Percentiles rank a stretch among this genome's conserved stretches.
Conservation (phyloP, 2,113 vertebrate species). For the Chaetodon auriga region DNA sequence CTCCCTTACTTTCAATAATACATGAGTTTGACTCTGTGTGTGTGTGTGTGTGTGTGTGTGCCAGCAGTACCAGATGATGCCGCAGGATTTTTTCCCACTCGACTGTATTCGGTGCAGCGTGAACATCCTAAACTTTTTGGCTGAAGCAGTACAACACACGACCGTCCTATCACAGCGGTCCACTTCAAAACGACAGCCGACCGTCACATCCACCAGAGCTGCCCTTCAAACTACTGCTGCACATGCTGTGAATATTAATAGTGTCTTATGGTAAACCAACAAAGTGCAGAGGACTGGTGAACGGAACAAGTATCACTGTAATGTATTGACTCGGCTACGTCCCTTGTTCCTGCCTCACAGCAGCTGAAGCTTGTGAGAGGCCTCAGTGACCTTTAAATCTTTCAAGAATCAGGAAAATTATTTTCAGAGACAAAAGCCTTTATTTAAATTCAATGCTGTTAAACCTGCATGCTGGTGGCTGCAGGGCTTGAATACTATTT, state of each 20-base stretch:
- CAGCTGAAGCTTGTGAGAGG: background rate
- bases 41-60: constrained; percentile 5
- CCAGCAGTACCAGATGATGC: constrained; percentile 33
- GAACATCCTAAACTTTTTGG: constrained; percentile 5
- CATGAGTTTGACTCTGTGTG: constrained; percentile 17
- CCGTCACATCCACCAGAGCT: background rate
- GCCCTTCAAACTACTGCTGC: background rate
- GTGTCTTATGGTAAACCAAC: background rate
- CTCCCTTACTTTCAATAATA: constrained; percentile 32
- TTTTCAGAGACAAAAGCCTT: background rate
- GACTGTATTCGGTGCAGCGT: background rate
- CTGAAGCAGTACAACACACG: background rate
- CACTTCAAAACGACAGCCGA: background rate
- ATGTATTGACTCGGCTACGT: too few species aligned
- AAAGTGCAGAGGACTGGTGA: background rate
- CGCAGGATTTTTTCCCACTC: constrained; percentile 4
- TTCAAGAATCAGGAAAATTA: background rate
- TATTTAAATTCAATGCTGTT: background rate
- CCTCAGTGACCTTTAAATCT: background rate
- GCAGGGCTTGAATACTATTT: background rate
- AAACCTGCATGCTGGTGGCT: background rate
- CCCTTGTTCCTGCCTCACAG: too few species aligned
- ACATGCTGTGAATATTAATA: background rate
- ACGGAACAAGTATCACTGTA: background rate
- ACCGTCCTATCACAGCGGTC: background rate